Evolutionary conservation across 2,888 invertebrate species (phyloP).

Genomic region (Exephanes ischioxanthus): DNA sequence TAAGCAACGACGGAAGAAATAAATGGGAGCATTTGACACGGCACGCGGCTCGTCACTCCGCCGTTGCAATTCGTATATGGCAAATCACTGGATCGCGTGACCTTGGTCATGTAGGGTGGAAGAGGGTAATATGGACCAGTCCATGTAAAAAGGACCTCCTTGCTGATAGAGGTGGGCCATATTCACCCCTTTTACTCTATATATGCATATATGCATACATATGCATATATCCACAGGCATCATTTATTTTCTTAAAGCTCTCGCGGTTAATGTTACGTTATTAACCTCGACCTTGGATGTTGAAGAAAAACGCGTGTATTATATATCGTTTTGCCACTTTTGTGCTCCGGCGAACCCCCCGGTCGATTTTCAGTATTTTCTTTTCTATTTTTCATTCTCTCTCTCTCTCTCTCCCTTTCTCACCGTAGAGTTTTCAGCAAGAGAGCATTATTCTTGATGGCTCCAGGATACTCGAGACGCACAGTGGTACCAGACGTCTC

Average conservation of each 20-base stretch:
- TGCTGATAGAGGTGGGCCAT: not conserved
- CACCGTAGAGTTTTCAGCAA: not conserved
- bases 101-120: slow-evolving; percentile 5
- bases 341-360: slow-evolving; percentile 21
- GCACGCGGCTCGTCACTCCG: slow-evolving; percentile 42
- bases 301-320: slow-evolving; percentile 47
- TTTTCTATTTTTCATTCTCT: not conserved
- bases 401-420: not conserved
- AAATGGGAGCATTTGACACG: slow-evolving; percentile 39
- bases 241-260: slow-evolving; percentile 57
- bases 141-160: not conserved
- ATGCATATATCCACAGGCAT: not conserved
- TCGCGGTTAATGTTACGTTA: slow-evolving; percentile 64
- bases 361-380: slow-evolving; percentile 49
- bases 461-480: slow-evolving; percentile 35
- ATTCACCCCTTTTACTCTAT: not conserved
- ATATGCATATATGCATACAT: not conserved
- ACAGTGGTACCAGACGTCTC: slow-evolving; percentile 42
- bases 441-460: slow-evolving; percentile 11
- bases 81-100: slow-evolving; percentile 70
- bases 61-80: slow-evolving; percentile 49
- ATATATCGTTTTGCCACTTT: slow-evolving; percentile 36
- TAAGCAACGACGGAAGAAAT: slow-evolving; percentile 31
- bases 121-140: not conserved
- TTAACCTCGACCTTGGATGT: slow-evolving; percentile 69